Base-by-base conservation (phyloP, 2,888 invertebrate genomes). In the Tribolium freemani region DNA sequence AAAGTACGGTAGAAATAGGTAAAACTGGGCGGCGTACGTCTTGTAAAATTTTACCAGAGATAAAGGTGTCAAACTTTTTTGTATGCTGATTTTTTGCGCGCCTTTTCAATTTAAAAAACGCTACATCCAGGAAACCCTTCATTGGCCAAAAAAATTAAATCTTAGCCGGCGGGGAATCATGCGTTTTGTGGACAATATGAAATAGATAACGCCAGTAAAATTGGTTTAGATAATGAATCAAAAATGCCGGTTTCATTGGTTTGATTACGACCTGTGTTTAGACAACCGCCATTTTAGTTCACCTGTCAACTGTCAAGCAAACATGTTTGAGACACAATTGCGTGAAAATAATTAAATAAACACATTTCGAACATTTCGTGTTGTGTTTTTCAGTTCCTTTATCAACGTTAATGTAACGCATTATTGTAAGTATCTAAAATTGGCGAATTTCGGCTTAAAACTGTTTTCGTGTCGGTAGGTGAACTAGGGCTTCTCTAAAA, bases 301-400 rank as follows among this genome's bases (percentile, higher is more conserved):
- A 13, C 50, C 51, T 69, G 69, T 69, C 69, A 69, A 10, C 30
- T 54, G 45, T 26, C 56, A 64, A 53, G 26, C 64, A 21, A 54
- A 54, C 9, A 64, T 54, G 64, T 64, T 64, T 64, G 53, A 3
- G 11, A 38, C 21, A 6, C 5, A 31, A 20, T n/a, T 8, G 48
- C 10, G n/a, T 38, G 5, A 64, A 64, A 54, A 54, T 63, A 63
- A 38, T 38, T 9, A 63, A 63, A 64, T 45, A 53, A 44, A 44
- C 16, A 9, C 8, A 8, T 38, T 38, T 38, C 8, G n/a, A 44
- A 26, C 26, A 16, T 11, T 4, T 63, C 26, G 46, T 51, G 9
- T 20, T 63, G 51, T 63, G 31, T 44, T 63, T 63, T 20, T 21
- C n/a, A 11, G 31, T 48, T 6, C 8, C 8, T 11, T 5, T 5